A percentile compares a stretch with the other conserved stretches of the same genome.
Conservation (phyloP, 2,888 invertebrate genomes). For the Deladenus siricidicola region DNA sequence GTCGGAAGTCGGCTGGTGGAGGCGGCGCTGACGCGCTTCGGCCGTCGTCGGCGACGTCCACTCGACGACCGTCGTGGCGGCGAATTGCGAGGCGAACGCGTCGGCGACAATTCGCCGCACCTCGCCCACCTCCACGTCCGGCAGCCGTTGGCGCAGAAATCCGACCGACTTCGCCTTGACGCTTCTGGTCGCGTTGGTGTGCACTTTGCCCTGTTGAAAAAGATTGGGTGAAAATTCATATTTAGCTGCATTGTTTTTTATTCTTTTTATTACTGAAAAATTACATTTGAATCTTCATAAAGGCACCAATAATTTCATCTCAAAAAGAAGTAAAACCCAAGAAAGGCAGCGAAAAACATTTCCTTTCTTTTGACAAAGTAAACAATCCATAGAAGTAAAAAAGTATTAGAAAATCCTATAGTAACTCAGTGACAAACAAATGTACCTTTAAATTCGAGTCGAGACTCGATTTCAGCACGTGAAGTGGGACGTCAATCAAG, state of each 20-base stretch:
- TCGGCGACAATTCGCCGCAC: conserved; percentile 68
- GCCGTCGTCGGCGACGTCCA: background rate
- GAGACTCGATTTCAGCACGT: conserved; percentile 29
- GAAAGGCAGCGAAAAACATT: background rate
- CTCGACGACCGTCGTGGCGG: conserved; percentile 55
- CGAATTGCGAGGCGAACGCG: conserved; percentile 74
- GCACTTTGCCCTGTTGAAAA: conserved; percentile 74
- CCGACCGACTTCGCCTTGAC: conserved; percentile 68
- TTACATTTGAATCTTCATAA: too few relatives aligned
- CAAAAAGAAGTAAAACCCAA: too few relatives aligned
- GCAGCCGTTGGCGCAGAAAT: conserved; percentile 68
- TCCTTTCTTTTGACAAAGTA: too few relatives aligned
- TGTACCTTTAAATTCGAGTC: conserved; percentile 21
- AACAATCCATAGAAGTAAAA: too few relatives aligned
- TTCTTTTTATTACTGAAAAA: too few relatives aligned
- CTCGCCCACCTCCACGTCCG: conserved; percentile 58
- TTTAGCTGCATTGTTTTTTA: too few relatives aligned
- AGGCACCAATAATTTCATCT: too few relatives aligned
- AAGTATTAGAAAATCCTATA: background rate
- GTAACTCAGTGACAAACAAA: background rate
- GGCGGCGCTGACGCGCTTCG: too few relatives aligned
- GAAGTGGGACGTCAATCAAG: conserved; percentile 66
- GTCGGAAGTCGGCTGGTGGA: too few relatives aligned
- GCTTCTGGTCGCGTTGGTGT: conserved; percentile 77
- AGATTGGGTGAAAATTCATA: too few relatives aligned